A percentile compares a stretch with the other conserved stretches of the same genome.
phyloP scores from a whole-genome alignment of 1,140 invertebrate genomes.

The Tyrophagus putrescentiae region DNA sequence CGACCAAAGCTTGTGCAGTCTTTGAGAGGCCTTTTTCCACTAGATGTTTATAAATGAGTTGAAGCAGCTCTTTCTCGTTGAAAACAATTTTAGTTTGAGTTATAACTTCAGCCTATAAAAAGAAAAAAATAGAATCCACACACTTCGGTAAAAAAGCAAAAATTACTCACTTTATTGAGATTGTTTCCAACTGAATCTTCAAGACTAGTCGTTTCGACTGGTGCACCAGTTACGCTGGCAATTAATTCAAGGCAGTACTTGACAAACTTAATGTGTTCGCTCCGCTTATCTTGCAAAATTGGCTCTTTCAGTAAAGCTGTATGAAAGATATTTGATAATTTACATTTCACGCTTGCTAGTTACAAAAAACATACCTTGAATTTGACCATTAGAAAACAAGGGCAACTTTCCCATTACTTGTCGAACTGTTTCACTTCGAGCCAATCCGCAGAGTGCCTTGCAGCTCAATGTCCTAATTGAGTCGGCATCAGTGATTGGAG shows the following conservation, averaged over 20 bases:
- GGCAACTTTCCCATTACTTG: slow-evolving; percentile 93
- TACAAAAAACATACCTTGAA: slow-evolving; percentile 57
- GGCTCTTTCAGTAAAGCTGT: slow-evolving; percentile 78
- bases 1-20: slow-evolving; percentile 53
- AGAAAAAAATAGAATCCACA: slow-evolving; percentile 22
- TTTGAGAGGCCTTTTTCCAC: slow-evolving; percentile 50
- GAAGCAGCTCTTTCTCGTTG: slow-evolving; percentile 77
- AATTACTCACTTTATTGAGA: slow-evolving; percentile 51
- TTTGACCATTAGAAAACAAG: slow-evolving; percentile 76
- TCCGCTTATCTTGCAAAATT: slow-evolving; percentile 79
- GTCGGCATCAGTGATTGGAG: slow-evolving; percentile 90
- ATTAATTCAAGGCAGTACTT: slow-evolving; percentile 81
- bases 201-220: slow-evolving; percentile 55
- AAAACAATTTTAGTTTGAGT: slow-evolving; percentile 86
- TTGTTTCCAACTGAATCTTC: slow-evolving; percentile 61
- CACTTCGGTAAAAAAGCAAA: not conserved
- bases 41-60: slow-evolving; percentile 80
- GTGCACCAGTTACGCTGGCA: slow-evolving; percentile 76
- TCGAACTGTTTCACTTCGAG: slow-evolving; percentile 71
- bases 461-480: slow-evolving; percentile 78
- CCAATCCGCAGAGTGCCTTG: slow-evolving; percentile 69
- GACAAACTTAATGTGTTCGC: slow-evolving; percentile 89
- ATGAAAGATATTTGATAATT: slow-evolving; percentile 28
- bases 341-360: too few species aligned
- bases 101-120: slow-evolving; percentile 66